Evolutionary conservation across 2,797 vertebrate species (phyloP), one percentile per base, ranked within the genome.

Genomic region (Sylvilagus floridanus): DNA sequence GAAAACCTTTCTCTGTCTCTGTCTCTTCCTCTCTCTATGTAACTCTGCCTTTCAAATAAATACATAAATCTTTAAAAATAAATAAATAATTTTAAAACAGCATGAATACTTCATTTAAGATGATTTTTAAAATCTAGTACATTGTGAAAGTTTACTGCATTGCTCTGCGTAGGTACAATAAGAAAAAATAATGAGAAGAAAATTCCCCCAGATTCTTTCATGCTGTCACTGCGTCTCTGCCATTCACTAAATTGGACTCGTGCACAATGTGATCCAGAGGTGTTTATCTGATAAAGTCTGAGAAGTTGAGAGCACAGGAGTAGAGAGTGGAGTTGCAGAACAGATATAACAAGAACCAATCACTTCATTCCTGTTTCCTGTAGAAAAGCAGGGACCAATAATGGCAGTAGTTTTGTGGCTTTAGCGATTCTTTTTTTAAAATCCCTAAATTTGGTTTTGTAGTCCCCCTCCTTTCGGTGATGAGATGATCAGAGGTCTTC

Each of bases 181-280:
- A 75, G 32, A 87, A 32, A 89, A 84, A n/a, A 83, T 93, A 75
- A 91, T 66, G 77, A 91, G 91, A 89, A 89, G 71, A 37, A 95
- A 63, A 81, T 76, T 72, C 19, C 52, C 52, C 35, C 66, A 65
- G 11, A 63, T 78, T 91, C 37, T 76, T 84, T 81, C 75, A n/a
- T 65, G 72, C 66, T 89, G 65, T 75, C 28, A 54, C 2, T 60
- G 57, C 71, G 83, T 84, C 65, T 83, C 30, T 91, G 52, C 47
- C 52, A 4, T 30, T 68, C 3, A 66, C 71, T 83, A 28, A 82
- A 42, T 79, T 90, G 66, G 37, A 66, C 52, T 62, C 35, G 19
- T 79, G 62, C 28, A 69, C 60, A 42, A 16, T 93, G n/a, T 84
- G 52, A 83, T 54, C 79, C n/a, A 54, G 42, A 52, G 71, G 52